These are phyloP conservation scores for Lasioglossum zephyrum DNA, from an alignment of 2,888 invertebrate species.

Conservation along the genomic window DNA sequence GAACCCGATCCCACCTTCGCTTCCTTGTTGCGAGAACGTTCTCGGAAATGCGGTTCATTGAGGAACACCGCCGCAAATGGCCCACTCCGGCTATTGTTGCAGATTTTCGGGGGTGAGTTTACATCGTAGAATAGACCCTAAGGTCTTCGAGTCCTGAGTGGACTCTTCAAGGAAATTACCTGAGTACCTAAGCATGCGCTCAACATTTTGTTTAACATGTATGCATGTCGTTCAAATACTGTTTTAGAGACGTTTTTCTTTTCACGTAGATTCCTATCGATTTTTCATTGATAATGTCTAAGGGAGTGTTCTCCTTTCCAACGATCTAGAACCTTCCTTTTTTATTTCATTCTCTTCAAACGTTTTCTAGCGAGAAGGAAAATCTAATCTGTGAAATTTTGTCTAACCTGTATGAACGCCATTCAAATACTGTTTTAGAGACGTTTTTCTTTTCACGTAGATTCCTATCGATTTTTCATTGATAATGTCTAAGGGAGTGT, in stretches of 20 bases:
- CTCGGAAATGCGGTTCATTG: slow-evolving; percentile 7
- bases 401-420: no score
- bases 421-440: no score
- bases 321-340: no score
- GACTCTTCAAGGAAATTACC: not conserved
- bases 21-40: slow-evolving; percentile 16
- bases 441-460: no score
- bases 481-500: no score
- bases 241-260: not conserved
- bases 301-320: no score
- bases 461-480: no score
- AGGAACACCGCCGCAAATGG: not conserved
- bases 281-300: no score
- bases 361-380: no score
- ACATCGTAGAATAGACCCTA: not conserved
- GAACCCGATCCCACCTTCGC: slow-evolving; percentile 44
- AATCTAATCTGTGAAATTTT: no score
- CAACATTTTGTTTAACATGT: not conserved
- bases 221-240: not conserved
- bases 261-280: no score
- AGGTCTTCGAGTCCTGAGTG: not conserved
- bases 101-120: not conserved
- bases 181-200: not conserved
- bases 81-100: slow-evolving; percentile 1
- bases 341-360: no score